Conservation (phyloP, 2,888 invertebrate genomes). For the Drosophila parthenogenetica region DNA sequence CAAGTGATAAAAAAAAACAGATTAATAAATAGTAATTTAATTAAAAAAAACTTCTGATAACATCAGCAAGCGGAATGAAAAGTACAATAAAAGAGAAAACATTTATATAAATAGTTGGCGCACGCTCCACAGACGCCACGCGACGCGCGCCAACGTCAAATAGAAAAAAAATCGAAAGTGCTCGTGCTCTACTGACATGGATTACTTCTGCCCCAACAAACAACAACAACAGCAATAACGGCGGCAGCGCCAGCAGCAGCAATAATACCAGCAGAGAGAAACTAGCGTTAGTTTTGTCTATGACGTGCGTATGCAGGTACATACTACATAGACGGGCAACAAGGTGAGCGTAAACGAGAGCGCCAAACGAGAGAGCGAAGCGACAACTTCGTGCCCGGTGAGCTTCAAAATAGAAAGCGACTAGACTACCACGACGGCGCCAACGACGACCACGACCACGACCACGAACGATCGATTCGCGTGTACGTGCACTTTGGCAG, state of each 20-base stretch:
- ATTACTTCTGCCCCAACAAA: constrained; percentile 72
- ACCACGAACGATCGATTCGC: constrained; percentile 44
- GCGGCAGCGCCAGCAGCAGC: constrained; percentile 19
- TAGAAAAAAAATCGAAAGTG: constrained; percentile 81
- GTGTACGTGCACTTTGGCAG: constrained; percentile 70
- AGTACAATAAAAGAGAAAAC: constrained; percentile 42
- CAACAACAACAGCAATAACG: constrained; percentile 21
- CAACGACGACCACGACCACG: constrained; percentile 27
- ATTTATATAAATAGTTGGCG: constrained; percentile 21
- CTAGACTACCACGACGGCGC: constrained; percentile 42
- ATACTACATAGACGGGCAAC: constrained; percentile 17
- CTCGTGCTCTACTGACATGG: constrained; percentile 84
- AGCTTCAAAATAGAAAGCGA: constrained; percentile 69
- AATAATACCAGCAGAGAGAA: constrained; percentile 58
- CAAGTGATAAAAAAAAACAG: constrained; percentile 28
- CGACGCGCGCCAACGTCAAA: constrained; percentile 61
- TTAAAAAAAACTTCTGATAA: constrained; percentile 27
- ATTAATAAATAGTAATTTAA: constrained; percentile 21
- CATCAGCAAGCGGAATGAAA: constrained; percentile 16
- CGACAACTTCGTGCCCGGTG: constrained; percentile 37
- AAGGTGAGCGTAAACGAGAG: constrained; percentile 45
- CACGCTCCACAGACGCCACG: constrained; percentile 55
- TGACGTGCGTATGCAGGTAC: constrained; percentile 49
- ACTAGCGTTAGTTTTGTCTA: constrained; percentile 76
- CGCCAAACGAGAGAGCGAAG: constrained; percentile 27